Percentiles rank a stretch among this genome's conserved stretches.
Conservation (phyloP, 2,888 invertebrate genomes). For the Folsomia manolachei region DNA sequence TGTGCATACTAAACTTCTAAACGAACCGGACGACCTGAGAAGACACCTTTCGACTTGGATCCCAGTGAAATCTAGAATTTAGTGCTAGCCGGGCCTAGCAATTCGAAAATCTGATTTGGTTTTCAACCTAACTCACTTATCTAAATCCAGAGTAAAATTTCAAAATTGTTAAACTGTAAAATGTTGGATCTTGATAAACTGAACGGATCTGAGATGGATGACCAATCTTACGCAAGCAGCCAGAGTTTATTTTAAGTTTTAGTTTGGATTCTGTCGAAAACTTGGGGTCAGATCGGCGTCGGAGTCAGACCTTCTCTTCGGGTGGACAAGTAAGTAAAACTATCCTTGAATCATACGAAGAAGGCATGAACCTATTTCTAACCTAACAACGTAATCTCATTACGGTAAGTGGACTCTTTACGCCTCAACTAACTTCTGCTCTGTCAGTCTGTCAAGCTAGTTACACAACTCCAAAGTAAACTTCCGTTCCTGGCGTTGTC, state of each 20-base stretch:
- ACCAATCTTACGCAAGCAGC: too few species aligned
- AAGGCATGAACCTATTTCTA: not conserved
- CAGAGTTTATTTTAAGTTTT: not conserved
- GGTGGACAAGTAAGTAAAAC: not conserved
- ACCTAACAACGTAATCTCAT: constrained; percentile 18
- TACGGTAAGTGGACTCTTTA: constrained; percentile 11
- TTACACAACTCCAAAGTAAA: not conserved
- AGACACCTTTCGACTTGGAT: too few species aligned
- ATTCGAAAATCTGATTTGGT: too few species aligned
- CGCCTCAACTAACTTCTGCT: not conserved
- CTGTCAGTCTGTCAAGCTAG: too few species aligned
- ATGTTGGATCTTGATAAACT: not conserved
- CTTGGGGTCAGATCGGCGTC: not conserved
- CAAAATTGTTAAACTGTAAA: not conserved
- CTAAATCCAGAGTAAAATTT: too few species aligned
- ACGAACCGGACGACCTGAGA: too few species aligned
- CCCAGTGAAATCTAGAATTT: too few species aligned
- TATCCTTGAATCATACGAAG: not conserved
- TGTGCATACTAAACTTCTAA: not conserved
- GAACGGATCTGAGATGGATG: not conserved
- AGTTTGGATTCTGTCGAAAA: not conserved
- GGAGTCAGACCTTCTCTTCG: not conserved
- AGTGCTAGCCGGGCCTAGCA: too few species aligned
- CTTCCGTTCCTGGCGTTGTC: not conserved
- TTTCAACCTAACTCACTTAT: too few species aligned